Conservation (phyloP, 1,140 invertebrate genomes). For the Zaprionus africanus region DNA sequence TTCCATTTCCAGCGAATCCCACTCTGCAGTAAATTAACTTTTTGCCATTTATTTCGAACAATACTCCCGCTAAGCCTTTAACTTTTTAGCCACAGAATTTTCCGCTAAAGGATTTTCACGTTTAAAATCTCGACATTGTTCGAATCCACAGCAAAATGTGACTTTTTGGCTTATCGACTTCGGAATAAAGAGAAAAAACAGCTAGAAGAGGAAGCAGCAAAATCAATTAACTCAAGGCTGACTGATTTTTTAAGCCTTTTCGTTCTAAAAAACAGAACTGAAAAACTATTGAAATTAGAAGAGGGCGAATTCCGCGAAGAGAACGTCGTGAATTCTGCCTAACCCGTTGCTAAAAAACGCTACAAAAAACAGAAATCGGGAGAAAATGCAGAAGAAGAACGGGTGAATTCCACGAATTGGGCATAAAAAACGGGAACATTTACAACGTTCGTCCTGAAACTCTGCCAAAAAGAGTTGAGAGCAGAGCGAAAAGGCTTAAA, state of each 20-base stretch:
- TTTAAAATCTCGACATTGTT: conserved; percentile 31
- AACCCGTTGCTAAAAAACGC: conserved; percentile 58
- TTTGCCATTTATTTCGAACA: conserved; percentile 42
- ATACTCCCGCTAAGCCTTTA: conserved; percentile 24
- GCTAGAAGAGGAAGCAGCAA: conserved; percentile 13
- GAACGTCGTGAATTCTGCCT: conserved; percentile 40
- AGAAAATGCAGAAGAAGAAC: conserved; percentile 24
- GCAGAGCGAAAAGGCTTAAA: conserved; percentile 80
- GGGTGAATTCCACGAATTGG: conserved; percentile 49
- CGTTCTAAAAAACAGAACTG: conserved; percentile 18
- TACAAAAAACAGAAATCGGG: conserved; percentile 44
- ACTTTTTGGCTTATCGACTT: conserved; percentile 80
- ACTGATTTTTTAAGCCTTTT: conserved; percentile 72
- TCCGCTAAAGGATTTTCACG: conserved; percentile 31
- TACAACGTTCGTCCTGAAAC: conserved; percentile 41
- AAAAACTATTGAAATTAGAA: conserved; percentile 36
- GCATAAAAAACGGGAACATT: conserved; percentile 49
- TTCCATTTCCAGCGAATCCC: conserved; percentile 14
- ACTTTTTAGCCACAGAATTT: conserved; percentile 42
- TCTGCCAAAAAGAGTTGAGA: conserved; percentile 62
- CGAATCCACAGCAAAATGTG: conserved; percentile 50
- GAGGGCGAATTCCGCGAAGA: conserved; percentile 49
- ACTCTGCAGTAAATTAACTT: conserved; percentile 56
- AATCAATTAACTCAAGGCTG: conserved; percentile 53
- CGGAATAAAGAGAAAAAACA: conserved; percentile 27